A percentile compares a stretch with the other conserved stretches of the same genome.
Conservation (phyloP, 2,113 vertebrate genomes). For the Chroicocephalus ridibundus region DNA sequence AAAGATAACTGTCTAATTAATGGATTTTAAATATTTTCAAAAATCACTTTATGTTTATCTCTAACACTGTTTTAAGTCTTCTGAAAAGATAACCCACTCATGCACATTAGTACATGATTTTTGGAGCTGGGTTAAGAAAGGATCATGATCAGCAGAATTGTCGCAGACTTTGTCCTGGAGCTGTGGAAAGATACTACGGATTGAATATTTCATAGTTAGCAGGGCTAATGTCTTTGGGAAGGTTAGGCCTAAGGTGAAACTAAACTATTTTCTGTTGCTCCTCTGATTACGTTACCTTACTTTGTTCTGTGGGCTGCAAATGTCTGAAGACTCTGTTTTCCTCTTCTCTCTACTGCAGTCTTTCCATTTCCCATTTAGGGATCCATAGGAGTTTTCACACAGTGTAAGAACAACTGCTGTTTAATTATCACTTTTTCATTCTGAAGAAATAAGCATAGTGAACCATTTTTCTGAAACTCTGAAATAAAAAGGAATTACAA, state of each 20-base stretch:
- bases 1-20: not conserved
- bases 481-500: not conserved
- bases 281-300: not conserved
- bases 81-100: not conserved
- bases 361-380: not conserved
- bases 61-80: not conserved
- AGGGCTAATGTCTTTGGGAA: not conserved
- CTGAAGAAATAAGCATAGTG: not conserved
- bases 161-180: not conserved
- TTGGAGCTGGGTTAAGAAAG: not conserved
- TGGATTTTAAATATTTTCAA: not conserved
- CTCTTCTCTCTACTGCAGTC: not conserved
- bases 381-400: not conserved
- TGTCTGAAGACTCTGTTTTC: not conserved
- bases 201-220: not conserved
- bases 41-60: not conserved
- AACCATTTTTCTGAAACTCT: constrained; percentile 6
- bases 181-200: not conserved
- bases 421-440: constrained; percentile 6
- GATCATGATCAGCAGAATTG: not conserved
- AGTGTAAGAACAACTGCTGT: not conserved
- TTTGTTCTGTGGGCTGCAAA: not conserved
- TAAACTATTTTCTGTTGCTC: not conserved
- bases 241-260: not conserved
- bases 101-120: not conserved